A percentile compares a stretch with the other conserved stretches of the same genome.
Conservation (phyloP, 1,140 invertebrate species). For the Spodoptera frugiperda region DNA sequence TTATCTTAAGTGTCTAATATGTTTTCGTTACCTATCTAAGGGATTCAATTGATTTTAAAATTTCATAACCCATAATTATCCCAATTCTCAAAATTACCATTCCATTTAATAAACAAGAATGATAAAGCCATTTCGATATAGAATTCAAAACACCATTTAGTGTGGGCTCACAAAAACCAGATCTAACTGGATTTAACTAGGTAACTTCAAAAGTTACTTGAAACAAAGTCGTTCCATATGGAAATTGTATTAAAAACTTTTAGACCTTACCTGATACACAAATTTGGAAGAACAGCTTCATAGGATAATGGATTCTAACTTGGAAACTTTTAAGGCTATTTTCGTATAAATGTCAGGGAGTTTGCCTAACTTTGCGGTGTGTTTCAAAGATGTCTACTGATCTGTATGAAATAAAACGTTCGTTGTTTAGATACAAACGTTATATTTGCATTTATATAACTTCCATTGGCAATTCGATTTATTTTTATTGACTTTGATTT, state of each 20-base stretch:
- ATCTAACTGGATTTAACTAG: slow-evolving; percentile 37
- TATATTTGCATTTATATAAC: slow-evolving; percentile 19
- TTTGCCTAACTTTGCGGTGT: slow-evolving; percentile 1
- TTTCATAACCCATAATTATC: too few relatives aligned
- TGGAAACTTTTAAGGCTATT: neutral
- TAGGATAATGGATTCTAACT: too few relatives aligned
- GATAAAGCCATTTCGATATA: neutral
- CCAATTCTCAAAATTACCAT: too few relatives aligned
- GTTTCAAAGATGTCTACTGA: neutral
- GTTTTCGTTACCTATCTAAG: too few relatives aligned
- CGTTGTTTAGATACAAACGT: neutral
- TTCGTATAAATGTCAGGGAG: neutral
- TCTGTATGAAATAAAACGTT: slow-evolving; percentile 24
- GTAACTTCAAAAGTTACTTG: slow-evolving; percentile 27
- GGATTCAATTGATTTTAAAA: too few relatives aligned
- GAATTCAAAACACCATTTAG: neutral
- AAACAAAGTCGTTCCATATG: slow-evolving; percentile 39
- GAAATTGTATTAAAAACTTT: slow-evolving; percentile 46
- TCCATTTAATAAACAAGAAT: too few relatives aligned
- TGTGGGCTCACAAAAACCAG: neutral
- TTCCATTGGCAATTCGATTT: neutral
- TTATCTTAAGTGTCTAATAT: too few relatives aligned
- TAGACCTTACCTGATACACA: slow-evolving; percentile 5
- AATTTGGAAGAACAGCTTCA: neutral
- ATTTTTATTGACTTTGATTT: slow-evolving; percentile 1